Percentiles rank a stretch among this genome's conserved stretches.
These are phyloP conservation scores for Bubalus kerabau DNA, from an alignment of 2,113 vertebrate species.

Conservation along the genomic window DNA sequence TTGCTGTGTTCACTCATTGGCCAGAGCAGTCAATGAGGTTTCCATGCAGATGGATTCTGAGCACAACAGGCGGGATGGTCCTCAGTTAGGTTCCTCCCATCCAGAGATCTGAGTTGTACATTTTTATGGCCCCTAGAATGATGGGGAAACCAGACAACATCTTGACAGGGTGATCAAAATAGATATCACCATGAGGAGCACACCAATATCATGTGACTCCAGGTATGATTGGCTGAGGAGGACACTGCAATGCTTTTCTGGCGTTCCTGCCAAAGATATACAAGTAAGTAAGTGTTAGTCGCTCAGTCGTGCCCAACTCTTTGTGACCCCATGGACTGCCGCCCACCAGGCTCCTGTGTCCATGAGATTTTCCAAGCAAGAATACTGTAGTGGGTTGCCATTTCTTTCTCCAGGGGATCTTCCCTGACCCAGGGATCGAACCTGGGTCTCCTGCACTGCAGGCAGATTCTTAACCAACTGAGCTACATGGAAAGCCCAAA, in stretches of 20 bases:
- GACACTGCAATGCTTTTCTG: background rate
- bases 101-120: background rate
- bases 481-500: background rate
- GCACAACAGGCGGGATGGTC: accelerated
- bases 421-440: too few relatives aligned
- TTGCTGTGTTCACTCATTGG: background rate
- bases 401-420: too few relatives aligned
- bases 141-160: background rate
- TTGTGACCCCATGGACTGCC: too few relatives aligned
- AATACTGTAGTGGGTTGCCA: too few relatives aligned
- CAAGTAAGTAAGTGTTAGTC: too few relatives aligned
- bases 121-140: background rate
- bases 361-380: too few relatives aligned
- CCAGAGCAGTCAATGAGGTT: background rate
- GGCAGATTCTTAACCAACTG: too few relatives aligned
- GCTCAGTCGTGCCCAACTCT: too few relatives aligned
- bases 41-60: background rate
- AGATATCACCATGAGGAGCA: background rate
- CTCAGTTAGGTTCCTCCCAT: background rate
- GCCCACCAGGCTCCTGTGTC: too few relatives aligned
- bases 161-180: background rate
- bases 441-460: too few relatives aligned
- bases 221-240: background rate
- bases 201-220: background rate
- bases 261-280: background rate